A percentile compares a stretch with the other conserved stretches of the same genome.
Evolutionary conservation across 1,140 invertebrate genomes (phyloP).

Genomic region (Pissodes strobi): DNA sequence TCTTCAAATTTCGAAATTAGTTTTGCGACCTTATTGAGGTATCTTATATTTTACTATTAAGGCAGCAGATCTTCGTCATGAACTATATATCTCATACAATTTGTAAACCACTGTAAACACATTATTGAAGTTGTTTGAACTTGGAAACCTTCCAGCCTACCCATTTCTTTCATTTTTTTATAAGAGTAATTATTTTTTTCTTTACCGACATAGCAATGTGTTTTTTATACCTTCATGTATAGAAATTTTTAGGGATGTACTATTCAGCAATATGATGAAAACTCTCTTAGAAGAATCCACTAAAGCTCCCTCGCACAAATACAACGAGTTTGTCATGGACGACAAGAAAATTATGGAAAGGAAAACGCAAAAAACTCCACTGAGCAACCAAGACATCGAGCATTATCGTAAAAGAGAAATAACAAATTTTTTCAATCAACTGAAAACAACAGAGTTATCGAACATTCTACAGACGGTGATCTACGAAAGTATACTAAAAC

Average conservation of each 20-base stretch:
- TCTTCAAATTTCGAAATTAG: too few species aligned
- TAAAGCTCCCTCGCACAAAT: slow-evolving; percentile 9
- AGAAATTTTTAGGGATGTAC: slow-evolving; percentile 12
- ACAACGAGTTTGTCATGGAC: slow-evolving; percentile 16
- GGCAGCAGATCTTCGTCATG: too few species aligned
- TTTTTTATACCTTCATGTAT: not conserved
- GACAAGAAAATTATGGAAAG: slow-evolving; percentile 7
- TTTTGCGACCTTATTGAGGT: too few species aligned
- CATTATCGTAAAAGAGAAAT: slow-evolving; percentile 12
- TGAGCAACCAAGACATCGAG: slow-evolving; percentile 14
- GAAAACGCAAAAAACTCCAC: slow-evolving; percentile 4
- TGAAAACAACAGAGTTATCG: slow-evolving; percentile 9
- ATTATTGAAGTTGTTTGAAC: too few species aligned
- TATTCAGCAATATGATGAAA: slow-evolving; percentile 10
- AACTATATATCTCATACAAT: too few species aligned
- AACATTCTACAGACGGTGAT: slow-evolving; percentile 16
- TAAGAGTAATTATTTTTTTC: not conserved
- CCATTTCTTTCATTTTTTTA: too few species aligned
- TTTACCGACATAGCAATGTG: not conserved
- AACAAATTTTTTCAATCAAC: slow-evolving; percentile 10
- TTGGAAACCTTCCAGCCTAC: too few species aligned
- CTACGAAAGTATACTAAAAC: slow-evolving; percentile 8
- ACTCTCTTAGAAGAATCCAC: not conserved
- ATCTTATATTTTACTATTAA: too few species aligned
- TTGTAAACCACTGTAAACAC: too few species aligned